Base-by-base conservation (phyloP, 2,113 vertebrate genomes). In the Oncorhynchus keta region DNA sequence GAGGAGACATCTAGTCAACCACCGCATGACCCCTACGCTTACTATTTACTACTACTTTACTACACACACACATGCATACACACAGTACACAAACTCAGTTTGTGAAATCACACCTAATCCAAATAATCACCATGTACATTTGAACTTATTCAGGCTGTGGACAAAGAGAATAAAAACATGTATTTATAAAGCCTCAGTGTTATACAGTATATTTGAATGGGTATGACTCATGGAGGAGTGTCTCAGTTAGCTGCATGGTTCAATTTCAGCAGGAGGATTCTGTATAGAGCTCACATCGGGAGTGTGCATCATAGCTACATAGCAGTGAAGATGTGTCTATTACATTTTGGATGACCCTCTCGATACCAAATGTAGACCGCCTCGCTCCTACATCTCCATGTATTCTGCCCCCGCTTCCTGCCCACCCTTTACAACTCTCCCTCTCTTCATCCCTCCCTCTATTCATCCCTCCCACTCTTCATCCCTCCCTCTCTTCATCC, bases 1-100 rank as follows among this genome's bases (percentile, higher is more conserved):
- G 75, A 86, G 85, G 79, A 89, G 79, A 90, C 84, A 81, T 82
- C 65, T 70, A 30, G 78, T 45, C 74, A 66, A 86, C 81, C 76
- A 76, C 61, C 2, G 1, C 3, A 2, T 78, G 69, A 82, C 78
- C 87, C 73, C 68, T 26, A 72, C 16, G 35, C 81, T 87, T 70
- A 81, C 74, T 49, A 14, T 24, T 6, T 16, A 67, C 26, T 26
- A 4, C 22, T n/a, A 67, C 65, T 12, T 6, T 14, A 35, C 69
- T 18, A 61, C 45, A n/a, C 28, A 79, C 81, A n/a, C 32, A 28
- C 70, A 77, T 68, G 72, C 26, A 79, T 64, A 76, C 68, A 70
- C 68, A 70, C 45, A 24, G 67, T 28, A 32, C 22, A 70, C 66
- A 78, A 45, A 71, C 64, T 32, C 45, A 16, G 4, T 55, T 18